Evolutionary conservation across 2,113 vertebrate species (phyloP).

Genomic region (Oceanodroma tethys): DNA sequence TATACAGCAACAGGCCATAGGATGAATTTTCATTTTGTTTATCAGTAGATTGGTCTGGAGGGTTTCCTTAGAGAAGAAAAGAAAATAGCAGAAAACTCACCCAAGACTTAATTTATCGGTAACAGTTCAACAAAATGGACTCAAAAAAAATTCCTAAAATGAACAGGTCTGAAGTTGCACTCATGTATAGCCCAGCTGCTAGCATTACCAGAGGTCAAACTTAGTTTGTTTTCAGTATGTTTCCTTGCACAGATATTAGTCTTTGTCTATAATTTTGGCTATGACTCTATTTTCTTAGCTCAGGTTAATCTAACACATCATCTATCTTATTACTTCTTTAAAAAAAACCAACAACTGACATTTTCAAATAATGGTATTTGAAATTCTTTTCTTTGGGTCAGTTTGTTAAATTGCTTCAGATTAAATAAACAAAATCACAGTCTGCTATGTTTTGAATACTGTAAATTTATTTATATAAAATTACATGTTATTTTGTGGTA

Average conservation of each 20-base stretch:
- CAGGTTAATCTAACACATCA: constrained; percentile 54
- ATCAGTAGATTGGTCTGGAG: not conserved
- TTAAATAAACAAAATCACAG: constrained; percentile 2
- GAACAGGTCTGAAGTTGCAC: not conserved
- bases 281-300: constrained; percentile 20
- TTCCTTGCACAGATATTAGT: constrained; percentile 44
- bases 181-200: not conserved
- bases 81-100: not conserved
- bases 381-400: constrained; percentile 17
- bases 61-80: not conserved
- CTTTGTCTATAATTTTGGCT: constrained; percentile 50
- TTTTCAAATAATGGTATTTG: not conserved
- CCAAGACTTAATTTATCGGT: not conserved
- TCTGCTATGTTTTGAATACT: not conserved
- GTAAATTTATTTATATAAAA: not conserved
- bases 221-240: constrained; percentile 29
- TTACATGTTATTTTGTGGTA: not conserved
- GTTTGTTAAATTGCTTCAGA: constrained; percentile 13
- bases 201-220: constrained; percentile 7
- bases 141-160: not conserved
- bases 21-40: not conserved
- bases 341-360: not conserved
- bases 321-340: constrained; percentile 31
- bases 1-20: not conserved
- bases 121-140: not conserved